These are phyloP conservation scores for Larimichthys crocea DNA, from an alignment of 2,113 vertebrate genomes.

Conservation along the genomic window DNA sequence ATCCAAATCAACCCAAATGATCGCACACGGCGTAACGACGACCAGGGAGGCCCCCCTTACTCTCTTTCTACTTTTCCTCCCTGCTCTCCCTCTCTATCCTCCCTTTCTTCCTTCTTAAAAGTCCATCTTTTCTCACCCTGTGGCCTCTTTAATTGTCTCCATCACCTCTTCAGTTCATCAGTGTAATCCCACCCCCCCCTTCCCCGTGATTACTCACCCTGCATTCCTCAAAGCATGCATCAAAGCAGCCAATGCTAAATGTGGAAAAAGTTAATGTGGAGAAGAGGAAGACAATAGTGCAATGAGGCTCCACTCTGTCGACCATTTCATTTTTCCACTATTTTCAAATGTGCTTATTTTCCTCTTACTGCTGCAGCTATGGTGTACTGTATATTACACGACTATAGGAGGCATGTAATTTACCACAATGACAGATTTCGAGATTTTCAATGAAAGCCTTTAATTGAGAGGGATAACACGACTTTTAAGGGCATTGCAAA, in stretches of 20 bases:
- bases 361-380: conserved; percentile 28
- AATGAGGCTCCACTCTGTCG: conserved; percentile 68
- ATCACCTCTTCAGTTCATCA: conserved; percentile 80
- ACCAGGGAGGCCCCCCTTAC: conserved; percentile 67
- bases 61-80: conserved; percentile 55
- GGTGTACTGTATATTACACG: conserved; percentile 26
- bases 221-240: conserved; percentile 80
- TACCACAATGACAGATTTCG: conserved; percentile 57
- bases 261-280: conserved; percentile 85
- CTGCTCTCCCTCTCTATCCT: conserved; percentile 43
- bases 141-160: conserved; percentile 80
- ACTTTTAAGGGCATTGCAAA: conserved; percentile 62
- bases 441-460: conserved; percentile 39
- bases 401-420: conserved; percentile 48
- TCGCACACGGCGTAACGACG: conserved; percentile 73
- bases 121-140: conserved; percentile 77
- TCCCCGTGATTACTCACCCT: conserved; percentile 76
- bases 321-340: conserved; percentile 68
- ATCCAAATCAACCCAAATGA: conserved; percentile 86
- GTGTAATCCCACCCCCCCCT: conserved; percentile 46
- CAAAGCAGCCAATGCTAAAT: conserved; percentile 83
- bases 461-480: conserved; percentile 50
- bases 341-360: conserved; percentile 59
- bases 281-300: conserved; percentile 70
- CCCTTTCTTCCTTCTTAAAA: conserved; percentile 65